Percentiles rank a stretch among this genome's conserved stretches.
These are phyloP conservation scores for Pyrocoelia pectoralis DNA, from an alignment of 2,888 invertebrate genomes.

Conservation along the genomic window DNA sequence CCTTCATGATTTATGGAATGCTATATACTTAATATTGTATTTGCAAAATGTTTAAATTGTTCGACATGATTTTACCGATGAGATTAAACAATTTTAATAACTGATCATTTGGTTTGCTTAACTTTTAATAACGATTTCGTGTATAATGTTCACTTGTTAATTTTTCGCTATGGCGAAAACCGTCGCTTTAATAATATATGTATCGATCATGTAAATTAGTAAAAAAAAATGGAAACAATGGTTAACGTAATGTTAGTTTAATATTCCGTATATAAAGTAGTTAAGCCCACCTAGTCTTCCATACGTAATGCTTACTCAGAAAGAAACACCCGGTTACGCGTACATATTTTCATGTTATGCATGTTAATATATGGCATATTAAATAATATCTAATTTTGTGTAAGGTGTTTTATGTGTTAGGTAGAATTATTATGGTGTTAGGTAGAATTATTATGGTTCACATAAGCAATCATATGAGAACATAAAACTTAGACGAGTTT, in stretches of 20 bases:
- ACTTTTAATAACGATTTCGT: background rate
- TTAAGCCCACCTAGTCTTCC: constrained; percentile 7
- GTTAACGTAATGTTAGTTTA: background rate
- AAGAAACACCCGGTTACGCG: background rate
- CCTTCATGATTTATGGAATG: constrained; percentile 44
- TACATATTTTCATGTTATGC: constrained; percentile 2
- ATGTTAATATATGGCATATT: background rate
- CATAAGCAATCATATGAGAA: too few relatives aligned
- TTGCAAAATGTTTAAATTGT: constrained; percentile 51
- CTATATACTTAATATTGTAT: constrained; percentile 49
- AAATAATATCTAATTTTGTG: constrained; percentile 14
- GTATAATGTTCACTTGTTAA: background rate
- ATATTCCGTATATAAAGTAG: constrained; percentile 9
- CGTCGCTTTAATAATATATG: too few relatives aligned
- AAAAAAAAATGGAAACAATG: constrained; percentile 3
- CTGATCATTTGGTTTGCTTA: background rate
- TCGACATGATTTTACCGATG: constrained; percentile 34
- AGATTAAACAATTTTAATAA: background rate
- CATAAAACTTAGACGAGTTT: too few relatives aligned
- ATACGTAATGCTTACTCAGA: background rate
- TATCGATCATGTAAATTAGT: background rate
- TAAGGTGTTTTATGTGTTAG: background rate
- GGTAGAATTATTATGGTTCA: too few relatives aligned
- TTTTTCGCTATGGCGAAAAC: background rate
- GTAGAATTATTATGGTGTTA: too few relatives aligned